A percentile compares a stretch with the other conserved stretches of the same genome.
These are phyloP conservation scores for Halictus ligatus DNA, from an alignment of 2,888 invertebrate genomes.

Conservation along the genomic window DNA sequence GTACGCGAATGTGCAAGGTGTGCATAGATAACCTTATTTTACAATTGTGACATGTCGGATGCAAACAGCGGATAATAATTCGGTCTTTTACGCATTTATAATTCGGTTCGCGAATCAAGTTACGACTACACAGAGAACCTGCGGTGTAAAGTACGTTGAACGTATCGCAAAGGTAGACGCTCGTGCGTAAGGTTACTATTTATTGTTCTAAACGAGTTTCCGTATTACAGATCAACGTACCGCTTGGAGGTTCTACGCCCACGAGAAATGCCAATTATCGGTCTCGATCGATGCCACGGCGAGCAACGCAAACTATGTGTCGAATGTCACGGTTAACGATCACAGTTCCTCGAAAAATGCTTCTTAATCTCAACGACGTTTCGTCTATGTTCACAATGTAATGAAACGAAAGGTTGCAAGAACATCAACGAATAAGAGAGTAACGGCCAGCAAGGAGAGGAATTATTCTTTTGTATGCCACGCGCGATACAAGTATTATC, in stretches of 20 bases:
- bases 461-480: background rate
- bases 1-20: background rate
- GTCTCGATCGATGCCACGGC: background rate
- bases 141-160: constrained; percentile 8
- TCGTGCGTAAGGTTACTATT: background rate
- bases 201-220: background rate
- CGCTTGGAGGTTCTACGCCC: background rate
- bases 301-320: background rate
- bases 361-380: background rate
- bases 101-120: constrained; percentile 12
- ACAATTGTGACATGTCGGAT: constrained; percentile 41
- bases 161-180: background rate
- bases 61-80: background rate
- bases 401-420: background rate
- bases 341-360: background rate
- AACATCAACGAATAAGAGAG: background rate
- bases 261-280: background rate
- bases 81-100: background rate
- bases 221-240: background rate
- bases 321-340: background rate
- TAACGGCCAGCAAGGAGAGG: background rate
- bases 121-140: background rate
- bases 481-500: background rate
- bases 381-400: constrained; percentile 15
- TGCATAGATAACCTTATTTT: constrained; percentile 48